These are phyloP conservation scores for Tolypeutes matacus DNA, from an alignment of 2,797 vertebrate genomes.

Conservation along the genomic window DNA sequence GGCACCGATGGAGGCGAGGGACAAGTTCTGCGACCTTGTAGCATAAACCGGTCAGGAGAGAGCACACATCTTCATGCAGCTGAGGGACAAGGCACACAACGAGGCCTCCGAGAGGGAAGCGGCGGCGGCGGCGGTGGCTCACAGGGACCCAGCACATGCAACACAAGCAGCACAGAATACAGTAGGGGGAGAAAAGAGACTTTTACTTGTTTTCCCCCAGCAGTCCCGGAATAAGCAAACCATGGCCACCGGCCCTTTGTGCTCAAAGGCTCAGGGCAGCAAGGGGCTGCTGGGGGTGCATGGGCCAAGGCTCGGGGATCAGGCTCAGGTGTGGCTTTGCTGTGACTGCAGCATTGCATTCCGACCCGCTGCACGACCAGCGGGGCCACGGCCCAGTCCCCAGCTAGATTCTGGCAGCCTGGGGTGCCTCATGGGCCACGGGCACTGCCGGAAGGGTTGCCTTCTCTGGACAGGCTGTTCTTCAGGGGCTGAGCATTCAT, in stretches of 20 bases:
- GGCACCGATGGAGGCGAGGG: background rate
- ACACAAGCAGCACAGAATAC: constrained; percentile 85
- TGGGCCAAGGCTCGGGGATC: background rate
- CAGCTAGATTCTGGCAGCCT: constrained; percentile 27
- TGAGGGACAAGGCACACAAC: constrained; percentile 79
- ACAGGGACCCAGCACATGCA: constrained; percentile 85
- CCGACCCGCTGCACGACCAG: background rate
- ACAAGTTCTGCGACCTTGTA: constrained; percentile 68
- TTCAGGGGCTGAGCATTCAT: constrained; percentile 71
- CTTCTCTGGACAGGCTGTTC: background rate
- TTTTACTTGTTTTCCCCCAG: constrained; percentile 89
- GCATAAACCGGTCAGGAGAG: constrained; percentile 80
- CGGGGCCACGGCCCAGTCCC: background rate
- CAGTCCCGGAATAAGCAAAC: constrained; percentile 90
- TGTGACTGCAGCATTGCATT: background rate
- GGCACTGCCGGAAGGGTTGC: background rate
- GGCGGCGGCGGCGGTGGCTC: constrained; percentile 80
- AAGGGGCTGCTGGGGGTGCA: background rate
- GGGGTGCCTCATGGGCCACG: background rate
- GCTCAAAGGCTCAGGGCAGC: constrained; percentile 68
- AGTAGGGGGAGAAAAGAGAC: constrained; percentile 83
- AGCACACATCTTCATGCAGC: constrained; percentile 86
- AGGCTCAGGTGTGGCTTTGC: constrained; percentile 65
- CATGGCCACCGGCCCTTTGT: constrained; percentile 81
- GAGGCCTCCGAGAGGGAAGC: constrained; percentile 68